A percentile compares a stretch with the other conserved stretches of the same genome.
phyloP scores from a whole-genome alignment of 2,888 invertebrate genomes.

The Cosmia pyralina region DNA sequence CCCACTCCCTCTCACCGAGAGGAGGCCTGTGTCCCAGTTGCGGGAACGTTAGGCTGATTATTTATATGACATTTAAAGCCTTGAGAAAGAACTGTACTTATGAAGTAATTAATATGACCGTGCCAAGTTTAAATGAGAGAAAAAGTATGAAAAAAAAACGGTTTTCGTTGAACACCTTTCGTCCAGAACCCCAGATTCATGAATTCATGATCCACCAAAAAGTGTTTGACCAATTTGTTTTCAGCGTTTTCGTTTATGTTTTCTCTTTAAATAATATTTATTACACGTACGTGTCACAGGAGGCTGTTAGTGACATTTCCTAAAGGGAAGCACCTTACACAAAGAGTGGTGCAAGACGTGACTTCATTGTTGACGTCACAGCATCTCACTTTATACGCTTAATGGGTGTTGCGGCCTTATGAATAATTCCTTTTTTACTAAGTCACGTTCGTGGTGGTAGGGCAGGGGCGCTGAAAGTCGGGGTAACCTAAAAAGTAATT shows the following conservation, averaged over 20 bases:
- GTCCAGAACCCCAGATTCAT: too few species aligned
- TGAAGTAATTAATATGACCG: background rate
- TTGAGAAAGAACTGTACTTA: background rate
- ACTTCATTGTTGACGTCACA: slow-evolving; percentile 43
- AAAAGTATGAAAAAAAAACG: background rate
- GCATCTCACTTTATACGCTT: slow-evolving; percentile 15
- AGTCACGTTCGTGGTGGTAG: background rate
- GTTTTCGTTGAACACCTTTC: background rate
- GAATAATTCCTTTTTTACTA: slow-evolving; percentile 3
- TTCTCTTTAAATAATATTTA: background rate
- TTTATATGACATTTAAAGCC: too few species aligned
- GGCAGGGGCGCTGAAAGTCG: background rate
- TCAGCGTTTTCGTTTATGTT: background rate
- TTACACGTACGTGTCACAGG: slow-evolving; percentile 43
- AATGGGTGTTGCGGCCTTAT: slow-evolving; percentile 11
- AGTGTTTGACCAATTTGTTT: background rate
- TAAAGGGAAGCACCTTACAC: slow-evolving; percentile 54
- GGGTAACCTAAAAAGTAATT: background rate
- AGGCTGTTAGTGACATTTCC: slow-evolving; percentile 45
- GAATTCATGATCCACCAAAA: background rate
- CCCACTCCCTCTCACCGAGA: too few species aligned
- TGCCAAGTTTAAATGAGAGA: background rate
- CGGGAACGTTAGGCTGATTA: too few species aligned
- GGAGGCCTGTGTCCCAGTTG: too few species aligned
- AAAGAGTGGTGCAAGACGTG: slow-evolving; percentile 48